Conservation (phyloP, 2,888 invertebrate species). For the Homarus gammarus region DNA sequence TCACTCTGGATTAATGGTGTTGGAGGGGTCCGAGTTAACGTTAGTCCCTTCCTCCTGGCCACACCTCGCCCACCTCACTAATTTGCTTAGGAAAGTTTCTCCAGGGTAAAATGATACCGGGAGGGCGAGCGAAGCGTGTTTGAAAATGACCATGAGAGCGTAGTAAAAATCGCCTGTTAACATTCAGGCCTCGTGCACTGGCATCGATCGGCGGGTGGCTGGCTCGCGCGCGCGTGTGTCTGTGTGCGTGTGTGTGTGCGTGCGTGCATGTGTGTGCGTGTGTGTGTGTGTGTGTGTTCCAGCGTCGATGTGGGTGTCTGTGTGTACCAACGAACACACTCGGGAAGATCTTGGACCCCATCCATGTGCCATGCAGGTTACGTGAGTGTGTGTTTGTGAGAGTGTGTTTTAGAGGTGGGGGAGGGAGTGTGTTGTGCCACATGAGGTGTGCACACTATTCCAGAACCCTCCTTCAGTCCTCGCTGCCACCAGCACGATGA, state of each 20-base stretch:
- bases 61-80: not conserved
- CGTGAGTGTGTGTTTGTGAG: slow-evolving; percentile 5
- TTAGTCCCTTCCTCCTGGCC: not conserved
- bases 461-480: not conserved
- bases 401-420: not conserved
- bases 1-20: not conserved
- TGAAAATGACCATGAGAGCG: slow-evolving; percentile 52
- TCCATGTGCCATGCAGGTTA: too few species aligned
- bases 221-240: slow-evolving; percentile 38
- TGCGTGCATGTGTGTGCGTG: slow-evolving; percentile 7
- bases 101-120: not conserved
- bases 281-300: slow-evolving; percentile 21
- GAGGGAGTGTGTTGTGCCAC: not conserved
- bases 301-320: not conserved
- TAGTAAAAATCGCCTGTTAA: slow-evolving; percentile 64
- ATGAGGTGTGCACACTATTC: slow-evolving; percentile 8
- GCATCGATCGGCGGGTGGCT: slow-evolving; percentile 56
- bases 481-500: slow-evolving; percentile 20
- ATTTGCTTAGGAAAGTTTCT: slow-evolving; percentile 19
- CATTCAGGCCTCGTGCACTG: slow-evolving; percentile 53
- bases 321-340: not conserved
- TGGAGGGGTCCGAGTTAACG: not conserved
- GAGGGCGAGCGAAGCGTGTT: slow-evolving; percentile 28
- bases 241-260: not conserved
- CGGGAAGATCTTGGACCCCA: too few species aligned